phyloP scores from a whole-genome alignment of 2,888 invertebrate genomes.

The Trichacis sp. region DNA sequence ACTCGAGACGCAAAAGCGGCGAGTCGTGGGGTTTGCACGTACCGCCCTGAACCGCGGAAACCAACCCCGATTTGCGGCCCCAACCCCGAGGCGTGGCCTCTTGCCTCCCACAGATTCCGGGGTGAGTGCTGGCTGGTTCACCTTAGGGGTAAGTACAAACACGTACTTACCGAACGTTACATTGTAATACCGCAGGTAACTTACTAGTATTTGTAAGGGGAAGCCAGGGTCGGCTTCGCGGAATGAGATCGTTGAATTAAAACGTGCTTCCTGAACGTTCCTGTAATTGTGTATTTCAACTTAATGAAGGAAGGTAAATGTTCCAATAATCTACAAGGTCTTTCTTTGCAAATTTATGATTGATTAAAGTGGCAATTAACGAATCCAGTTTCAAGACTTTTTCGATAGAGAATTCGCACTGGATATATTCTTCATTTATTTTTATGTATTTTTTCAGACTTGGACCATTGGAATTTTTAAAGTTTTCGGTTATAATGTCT shows the following conservation, averaged over 20 bases:
- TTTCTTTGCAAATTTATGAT: too few species aligned
- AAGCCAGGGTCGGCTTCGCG: slow-evolving; percentile 10
- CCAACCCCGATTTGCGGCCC: slow-evolving; percentile 58
- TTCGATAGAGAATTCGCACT: too few species aligned
- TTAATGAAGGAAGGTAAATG: background rate
- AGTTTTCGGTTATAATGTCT: too few species aligned
- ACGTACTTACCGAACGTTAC: slow-evolving; percentile 67
- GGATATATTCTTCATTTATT: too few species aligned
- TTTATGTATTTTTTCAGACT: too few species aligned
- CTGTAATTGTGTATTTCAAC: slow-evolving; percentile 6
- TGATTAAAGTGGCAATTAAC: too few species aligned
- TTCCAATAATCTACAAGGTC: too few species aligned
- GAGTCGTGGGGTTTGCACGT: slow-evolving; percentile 40
- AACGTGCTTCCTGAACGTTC: background rate
- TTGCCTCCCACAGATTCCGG: slow-evolving; percentile 40
- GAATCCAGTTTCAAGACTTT: too few species aligned
- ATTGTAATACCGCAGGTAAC: slow-evolving; percentile 41
- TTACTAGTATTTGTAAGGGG: slow-evolving; percentile 25
- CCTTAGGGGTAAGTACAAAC: slow-evolving; percentile 68
- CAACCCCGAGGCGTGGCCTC: background rate
- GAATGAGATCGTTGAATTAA: slow-evolving; percentile 10
- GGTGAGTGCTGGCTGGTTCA: slow-evolving; percentile 54
- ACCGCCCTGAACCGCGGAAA: slow-evolving; percentile 60
- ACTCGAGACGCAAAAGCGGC: slow-evolving; percentile 36
- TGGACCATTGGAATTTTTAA: too few species aligned